phyloP scores from a whole-genome alignment of 1,140 invertebrate species.

The Tetragnatha versicolor region DNA sequence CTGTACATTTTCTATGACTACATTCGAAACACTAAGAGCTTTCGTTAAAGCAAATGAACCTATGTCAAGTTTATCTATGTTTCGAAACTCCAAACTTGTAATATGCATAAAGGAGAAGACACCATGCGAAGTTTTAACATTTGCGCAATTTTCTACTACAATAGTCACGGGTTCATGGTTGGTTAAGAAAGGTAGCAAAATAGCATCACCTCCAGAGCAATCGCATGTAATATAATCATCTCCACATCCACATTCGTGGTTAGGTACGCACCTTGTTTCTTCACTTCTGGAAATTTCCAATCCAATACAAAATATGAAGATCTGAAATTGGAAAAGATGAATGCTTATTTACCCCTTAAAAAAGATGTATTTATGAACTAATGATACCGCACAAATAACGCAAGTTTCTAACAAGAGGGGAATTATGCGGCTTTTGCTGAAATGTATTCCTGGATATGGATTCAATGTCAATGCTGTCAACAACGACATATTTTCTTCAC shows the following conservation, averaged over 20 bases:
- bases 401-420: too few relatives aligned
- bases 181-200: not conserved
- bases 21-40: not conserved
- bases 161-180: not conserved
- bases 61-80: not conserved
- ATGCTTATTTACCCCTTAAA: too few relatives aligned
- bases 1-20: not conserved
- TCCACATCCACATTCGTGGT: not conserved
- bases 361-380: too few relatives aligned
- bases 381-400: too few relatives aligned
- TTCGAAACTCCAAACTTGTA: not conserved
- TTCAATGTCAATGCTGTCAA: too few relatives aligned
- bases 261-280: not conserved
- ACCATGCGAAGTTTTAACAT: not conserved
- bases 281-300: not conserved
- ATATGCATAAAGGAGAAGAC: not conserved
- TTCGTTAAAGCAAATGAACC: not conserved
- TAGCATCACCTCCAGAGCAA: not conserved
- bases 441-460: too few relatives aligned
- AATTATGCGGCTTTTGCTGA: too few relatives aligned
- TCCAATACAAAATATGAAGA: not conserved
- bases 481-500: too few relatives aligned
- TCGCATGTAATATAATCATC: not conserved
- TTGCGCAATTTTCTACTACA: not conserved
- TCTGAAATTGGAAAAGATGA: too few relatives aligned